These are phyloP conservation scores for Philonicus albiceps DNA, from an alignment of 2,888 invertebrate species.

Conservation along the genomic window DNA sequence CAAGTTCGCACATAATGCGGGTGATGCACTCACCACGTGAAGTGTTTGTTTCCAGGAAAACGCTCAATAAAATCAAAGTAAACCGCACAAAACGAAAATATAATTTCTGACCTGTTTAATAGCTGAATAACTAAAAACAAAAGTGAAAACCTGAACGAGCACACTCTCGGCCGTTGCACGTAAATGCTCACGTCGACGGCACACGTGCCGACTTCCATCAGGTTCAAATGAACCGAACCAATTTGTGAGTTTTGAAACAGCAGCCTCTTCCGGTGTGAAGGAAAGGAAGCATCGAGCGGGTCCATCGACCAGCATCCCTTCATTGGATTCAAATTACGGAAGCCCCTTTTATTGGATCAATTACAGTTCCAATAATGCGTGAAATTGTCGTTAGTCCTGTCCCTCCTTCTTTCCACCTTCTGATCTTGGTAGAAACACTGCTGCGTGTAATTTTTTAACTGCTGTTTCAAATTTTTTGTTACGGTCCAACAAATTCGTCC, in stretches of 20 bases:
- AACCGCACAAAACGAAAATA: not conserved
- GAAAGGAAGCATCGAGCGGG: not conserved
- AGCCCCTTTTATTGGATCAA: slow-evolving; percentile 57
- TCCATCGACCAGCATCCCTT: slow-evolving; percentile 19
- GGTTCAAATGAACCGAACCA: slow-evolving; percentile 9
- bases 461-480: slow-evolving; percentile 1
- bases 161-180: not conserved
- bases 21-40: not conserved
- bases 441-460: not conserved
- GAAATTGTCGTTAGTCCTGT: slow-evolving; percentile 55
- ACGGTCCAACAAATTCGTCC: not conserved
- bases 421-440: not conserved
- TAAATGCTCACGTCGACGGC: not conserved
- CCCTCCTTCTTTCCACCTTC: not conserved
- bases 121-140: not conserved
- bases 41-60: not conserved
- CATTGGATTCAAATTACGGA: slow-evolving; percentile 51
- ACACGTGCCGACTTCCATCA: slow-evolving; percentile 33
- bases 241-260: slow-evolving; percentile 2
- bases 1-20: not conserved
- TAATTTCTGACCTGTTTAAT: not conserved
- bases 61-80: not conserved
- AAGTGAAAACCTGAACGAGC: not conserved
- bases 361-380: slow-evolving; percentile 61
- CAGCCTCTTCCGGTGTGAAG: not conserved